Percentiles rank a stretch among this genome's conserved stretches.
Evolutionary conservation across 1,140 invertebrate species (phyloP).

Genomic region (Goniozus legneri): DNA sequence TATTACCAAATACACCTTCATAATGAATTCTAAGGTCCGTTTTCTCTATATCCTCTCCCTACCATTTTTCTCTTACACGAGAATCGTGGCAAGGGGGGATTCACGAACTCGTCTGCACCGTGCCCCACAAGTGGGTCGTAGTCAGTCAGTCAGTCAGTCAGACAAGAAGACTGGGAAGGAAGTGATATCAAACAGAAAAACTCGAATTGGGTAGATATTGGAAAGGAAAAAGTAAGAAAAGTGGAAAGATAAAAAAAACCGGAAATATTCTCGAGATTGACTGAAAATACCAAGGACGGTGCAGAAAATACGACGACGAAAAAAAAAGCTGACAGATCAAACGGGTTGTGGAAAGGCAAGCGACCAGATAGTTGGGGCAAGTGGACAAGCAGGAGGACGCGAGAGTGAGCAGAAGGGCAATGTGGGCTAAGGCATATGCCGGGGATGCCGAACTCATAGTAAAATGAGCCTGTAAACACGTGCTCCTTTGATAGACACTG

Average conservation of each 20-base stretch:
- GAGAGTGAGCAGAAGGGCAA: slow-evolving; percentile 33
- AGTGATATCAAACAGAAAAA: neutral
- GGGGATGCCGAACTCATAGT: slow-evolving; percentile 40
- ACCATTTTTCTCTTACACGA: no score
- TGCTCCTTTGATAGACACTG: slow-evolving; percentile 11
- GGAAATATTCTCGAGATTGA: no score
- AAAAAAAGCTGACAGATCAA: neutral
- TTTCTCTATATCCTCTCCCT: no score
- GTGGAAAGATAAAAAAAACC: no score
- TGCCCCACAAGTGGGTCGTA: slow-evolving; percentile 43
- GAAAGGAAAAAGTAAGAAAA: no score
- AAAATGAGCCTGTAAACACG: slow-evolving; percentile 33
- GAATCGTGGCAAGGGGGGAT: no score
- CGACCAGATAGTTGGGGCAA: no score
- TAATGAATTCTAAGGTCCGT: no score
- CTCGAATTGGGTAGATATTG: no score
- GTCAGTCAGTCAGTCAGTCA: slow-evolving; percentile 24
- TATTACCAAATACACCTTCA: no score
- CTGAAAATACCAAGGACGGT: no score
- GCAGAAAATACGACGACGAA: neutral
- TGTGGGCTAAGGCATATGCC: slow-evolving; percentile 39
- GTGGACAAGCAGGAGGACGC: slow-evolving; percentile 1
- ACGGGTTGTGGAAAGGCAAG: neutral
- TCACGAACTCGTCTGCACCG: slow-evolving; percentile 30
- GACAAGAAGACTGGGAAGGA: slow-evolving; percentile 1